These are phyloP conservation scores for Monodelphis domestica DNA, from an alignment of 2,797 vertebrate genomes.

Conservation along the genomic window DNA sequence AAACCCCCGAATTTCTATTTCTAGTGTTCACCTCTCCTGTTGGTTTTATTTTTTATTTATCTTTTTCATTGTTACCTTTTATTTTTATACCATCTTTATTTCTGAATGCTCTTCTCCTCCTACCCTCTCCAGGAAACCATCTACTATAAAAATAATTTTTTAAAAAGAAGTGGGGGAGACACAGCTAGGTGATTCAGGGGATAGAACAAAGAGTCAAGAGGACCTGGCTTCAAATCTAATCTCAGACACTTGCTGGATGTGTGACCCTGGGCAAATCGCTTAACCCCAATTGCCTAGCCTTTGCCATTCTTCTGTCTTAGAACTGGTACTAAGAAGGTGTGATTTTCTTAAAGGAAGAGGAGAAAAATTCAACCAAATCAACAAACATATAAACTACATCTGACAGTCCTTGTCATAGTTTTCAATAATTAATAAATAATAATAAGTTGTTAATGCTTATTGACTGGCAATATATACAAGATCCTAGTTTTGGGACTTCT, in stretches of 20 bases:
- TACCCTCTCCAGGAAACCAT: not conserved
- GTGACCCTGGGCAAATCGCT: no score
- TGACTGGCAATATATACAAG: not conserved
- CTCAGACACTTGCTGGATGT: no score
- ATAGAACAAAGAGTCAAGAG: no score
- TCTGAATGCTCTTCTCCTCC: not conserved
- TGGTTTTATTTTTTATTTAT: not conserved
- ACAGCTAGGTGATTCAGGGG: no score
- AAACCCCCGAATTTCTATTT: not conserved
- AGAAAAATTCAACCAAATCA: no score
- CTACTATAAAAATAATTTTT: not conserved
- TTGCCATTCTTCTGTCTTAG: no score
- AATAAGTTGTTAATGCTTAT: not conserved
- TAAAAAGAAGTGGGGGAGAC: not conserved
- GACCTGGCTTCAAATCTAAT: no score
- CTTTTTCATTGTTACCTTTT: not conserved
- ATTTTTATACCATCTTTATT: not conserved
- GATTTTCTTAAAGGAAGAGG: not conserved
- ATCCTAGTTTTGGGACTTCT: not conserved
- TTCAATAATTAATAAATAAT: not conserved
- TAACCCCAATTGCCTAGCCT: no score
- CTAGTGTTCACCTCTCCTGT: not conserved
- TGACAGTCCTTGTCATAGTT: not conserved
- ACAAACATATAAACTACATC: not conserved
- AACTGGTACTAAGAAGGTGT: no score